Conservation (phyloP, 1,140 invertebrate genomes). For the Musca domestica region DNA sequence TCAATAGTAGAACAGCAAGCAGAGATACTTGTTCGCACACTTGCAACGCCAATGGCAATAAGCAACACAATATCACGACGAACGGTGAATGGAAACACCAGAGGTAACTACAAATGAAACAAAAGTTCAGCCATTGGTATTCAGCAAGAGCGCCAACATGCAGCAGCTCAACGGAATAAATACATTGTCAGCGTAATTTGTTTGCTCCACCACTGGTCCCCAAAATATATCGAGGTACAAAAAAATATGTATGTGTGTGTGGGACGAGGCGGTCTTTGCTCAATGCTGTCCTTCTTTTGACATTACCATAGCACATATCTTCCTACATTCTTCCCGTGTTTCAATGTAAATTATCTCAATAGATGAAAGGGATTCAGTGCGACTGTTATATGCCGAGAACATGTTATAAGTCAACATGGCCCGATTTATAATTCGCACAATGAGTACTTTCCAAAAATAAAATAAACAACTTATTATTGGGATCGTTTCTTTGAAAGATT, state of each 20-base stretch:
- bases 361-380: too few species aligned
- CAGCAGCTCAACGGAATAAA: neutral
- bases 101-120: neutral
- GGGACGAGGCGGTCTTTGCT: too few species aligned
- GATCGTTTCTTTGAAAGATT: too few species aligned
- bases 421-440: too few species aligned
- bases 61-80: constrained; percentile 7
- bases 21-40: constrained; percentile 4
- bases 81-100: neutral
- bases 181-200: neutral
- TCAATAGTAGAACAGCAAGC: neutral
- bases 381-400: too few species aligned
- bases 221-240: neutral
- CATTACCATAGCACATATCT: too few species aligned
- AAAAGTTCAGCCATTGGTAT: neutral
- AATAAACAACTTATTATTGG: too few species aligned
- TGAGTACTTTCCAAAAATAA: too few species aligned
- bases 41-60: constrained; percentile 17
- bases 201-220: neutral
- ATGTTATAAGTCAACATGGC: too few species aligned
- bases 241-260: neutral
- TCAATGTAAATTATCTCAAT: too few species aligned
- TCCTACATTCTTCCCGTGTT: too few species aligned
- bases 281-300: too few species aligned
- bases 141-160: neutral